Conservation (phyloP, 2,797 vertebrate genomes). For the Microctenopoma steveboyesi region DNA sequence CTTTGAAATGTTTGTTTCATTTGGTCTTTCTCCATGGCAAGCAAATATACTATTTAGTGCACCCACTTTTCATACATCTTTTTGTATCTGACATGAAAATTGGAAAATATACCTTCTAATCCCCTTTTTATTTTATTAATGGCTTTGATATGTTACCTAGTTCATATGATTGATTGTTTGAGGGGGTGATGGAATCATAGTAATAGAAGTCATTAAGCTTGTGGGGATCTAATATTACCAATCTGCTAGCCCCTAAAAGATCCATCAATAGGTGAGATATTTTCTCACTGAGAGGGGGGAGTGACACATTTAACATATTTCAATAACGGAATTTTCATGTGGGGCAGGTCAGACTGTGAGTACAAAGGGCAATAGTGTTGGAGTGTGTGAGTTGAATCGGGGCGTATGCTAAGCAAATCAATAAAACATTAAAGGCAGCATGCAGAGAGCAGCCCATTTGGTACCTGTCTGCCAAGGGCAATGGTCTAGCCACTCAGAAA, state of each 20-base stretch:
- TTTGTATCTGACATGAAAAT: conserved; percentile 56
- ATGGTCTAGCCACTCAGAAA: conserved; percentile 80
- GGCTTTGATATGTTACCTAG: conserved; percentile 76
- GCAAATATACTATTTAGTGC: conserved; percentile 29
- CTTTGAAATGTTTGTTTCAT: conserved; percentile 53
- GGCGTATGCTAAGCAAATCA: conserved; percentile 84
- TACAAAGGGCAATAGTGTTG: conserved; percentile 81
- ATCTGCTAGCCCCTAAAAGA: conserved; percentile 73
- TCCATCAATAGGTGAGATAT: conserved; percentile 80
- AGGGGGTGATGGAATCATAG: conserved; percentile 66
- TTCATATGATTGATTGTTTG: conserved; percentile 79
- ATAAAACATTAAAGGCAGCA: conserved; percentile 85
- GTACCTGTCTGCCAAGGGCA: conserved; percentile 85
- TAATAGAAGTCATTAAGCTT: conserved; percentile 80
- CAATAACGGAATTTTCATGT: conserved; percentile 83
- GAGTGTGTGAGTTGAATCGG: conserved; percentile 80
- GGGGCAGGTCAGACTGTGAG: conserved; percentile 78
- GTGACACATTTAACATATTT: conserved; percentile 83
- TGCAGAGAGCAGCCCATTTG: conserved; percentile 82
- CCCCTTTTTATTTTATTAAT: conserved; percentile 74
- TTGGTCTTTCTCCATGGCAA: conserved; percentile 34
- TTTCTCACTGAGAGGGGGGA: conserved; percentile 58
- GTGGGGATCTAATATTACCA: conserved; percentile 76
- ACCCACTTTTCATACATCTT: conserved; percentile 45
- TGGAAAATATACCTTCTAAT: conserved; percentile 72